Evolutionary conservation across 2,888 invertebrate genomes (phyloP), one percentile per base, ranked within the genome.

Genomic region (Dromius quadrimaculatus): DNA sequence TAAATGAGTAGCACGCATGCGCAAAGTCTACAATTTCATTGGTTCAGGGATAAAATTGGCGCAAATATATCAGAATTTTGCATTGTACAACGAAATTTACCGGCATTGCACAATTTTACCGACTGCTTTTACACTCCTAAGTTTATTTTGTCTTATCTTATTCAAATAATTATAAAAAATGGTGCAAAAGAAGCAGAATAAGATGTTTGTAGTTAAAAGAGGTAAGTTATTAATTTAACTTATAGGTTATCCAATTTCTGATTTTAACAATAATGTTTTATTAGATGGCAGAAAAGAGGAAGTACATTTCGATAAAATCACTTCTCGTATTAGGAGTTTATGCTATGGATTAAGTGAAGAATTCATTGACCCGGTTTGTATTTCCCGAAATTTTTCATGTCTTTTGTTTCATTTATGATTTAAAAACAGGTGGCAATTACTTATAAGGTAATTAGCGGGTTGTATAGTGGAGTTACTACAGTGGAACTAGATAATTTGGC

Each of bases 301-400:
- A 76, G 93, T 98, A 0, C 95, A 96, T 83, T 93, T 98, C 80
- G 98, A 99, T 83, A 99, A 99, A 87, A 99, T 99, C 72, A 98
- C 98, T 0, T 95, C 95, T 0, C 87, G 98, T 77, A 95, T 99
- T 57, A 90, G 93, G 78, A 98, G 98, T 80, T 86, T 98, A 69
- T 97, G 98, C 80, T 97, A 98, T 85, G 95, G 95, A 17, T 85
- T 99, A 61, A 94, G 98, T 81, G 92, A 92, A 91, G 96, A 98
- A 74, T 98, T 93, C 85, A 92, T 99, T 19, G 97, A 98, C 81
- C 97, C 98, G 23, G 97, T 97, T 87, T 88, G 90, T 86, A n/a
- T n/a, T n/a, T n/a, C n/a, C n/a, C 19, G 32, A 13, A 36, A 61
- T 32, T 41, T 20, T 71, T 2, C 9, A n/a, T n/a, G n/a, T n/a